Evolutionary conservation across 2,888 invertebrate genomes (phyloP).

Genomic region (Eupithecia subumbrata): DNA sequence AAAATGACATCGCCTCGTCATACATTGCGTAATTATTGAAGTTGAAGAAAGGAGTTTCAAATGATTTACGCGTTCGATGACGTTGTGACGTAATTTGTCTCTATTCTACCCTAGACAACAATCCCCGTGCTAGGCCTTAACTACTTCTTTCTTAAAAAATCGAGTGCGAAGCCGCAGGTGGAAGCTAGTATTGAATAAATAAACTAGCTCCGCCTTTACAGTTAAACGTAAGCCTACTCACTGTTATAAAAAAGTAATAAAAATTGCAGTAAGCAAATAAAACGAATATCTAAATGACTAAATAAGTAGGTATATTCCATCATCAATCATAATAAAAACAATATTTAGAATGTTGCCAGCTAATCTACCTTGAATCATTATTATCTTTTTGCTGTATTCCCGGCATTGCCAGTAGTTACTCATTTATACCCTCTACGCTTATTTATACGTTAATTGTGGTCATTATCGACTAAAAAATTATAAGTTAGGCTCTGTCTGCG

Average conservation of each 20-base stretch:
- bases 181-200: too few species aligned
- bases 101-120: too few species aligned
- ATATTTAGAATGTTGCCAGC: neutral
- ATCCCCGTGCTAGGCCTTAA: too few species aligned
- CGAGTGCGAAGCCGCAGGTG: neutral
- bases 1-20: too few species aligned
- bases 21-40: too few species aligned
- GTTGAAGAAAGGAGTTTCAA: too few species aligned
- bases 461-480: neutral
- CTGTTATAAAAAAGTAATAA: neutral
- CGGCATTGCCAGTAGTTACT: constrained; percentile 1
- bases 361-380: neutral
- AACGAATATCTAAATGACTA: neutral
- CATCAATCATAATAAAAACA: constrained; percentile 1
- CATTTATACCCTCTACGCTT: neutral
- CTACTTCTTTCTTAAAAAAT: too few species aligned
- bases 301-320: neutral
- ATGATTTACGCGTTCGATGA: too few species aligned
- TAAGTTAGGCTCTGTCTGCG: neutral
- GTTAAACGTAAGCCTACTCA: too few species aligned
- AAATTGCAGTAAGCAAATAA: neutral
- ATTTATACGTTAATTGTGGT: constrained; percentile 6
- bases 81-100: too few species aligned
- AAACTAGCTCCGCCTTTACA: too few species aligned
- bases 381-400: neutral